Conservation (phyloP, 2,888 invertebrate genomes). For the Drosophila cyrtoloma region DNA sequence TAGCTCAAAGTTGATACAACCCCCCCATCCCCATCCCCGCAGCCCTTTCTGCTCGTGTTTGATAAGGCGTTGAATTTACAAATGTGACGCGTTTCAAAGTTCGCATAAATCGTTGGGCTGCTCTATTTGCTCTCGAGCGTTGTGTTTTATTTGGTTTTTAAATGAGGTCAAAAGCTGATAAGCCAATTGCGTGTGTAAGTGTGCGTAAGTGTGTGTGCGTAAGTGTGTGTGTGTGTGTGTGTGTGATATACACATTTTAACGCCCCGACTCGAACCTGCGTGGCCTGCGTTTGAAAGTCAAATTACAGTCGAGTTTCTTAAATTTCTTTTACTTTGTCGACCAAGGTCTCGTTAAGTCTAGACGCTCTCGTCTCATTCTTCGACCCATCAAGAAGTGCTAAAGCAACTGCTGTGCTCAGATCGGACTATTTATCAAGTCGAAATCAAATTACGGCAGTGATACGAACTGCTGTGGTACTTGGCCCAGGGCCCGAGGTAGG, state of each 20-base stretch:
- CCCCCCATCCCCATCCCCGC: background rate
- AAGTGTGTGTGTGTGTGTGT: background rate
- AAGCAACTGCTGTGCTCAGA: slow-evolving; percentile 44
- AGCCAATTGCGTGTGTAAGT: slow-evolving; percentile 30
- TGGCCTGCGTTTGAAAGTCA: slow-evolving; percentile 46
- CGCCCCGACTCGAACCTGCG: slow-evolving; percentile 56
- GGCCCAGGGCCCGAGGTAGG: slow-evolving; percentile 24
- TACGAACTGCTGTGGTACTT: slow-evolving; percentile 14
- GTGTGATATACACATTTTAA: slow-evolving; percentile 46
- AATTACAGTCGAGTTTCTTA: slow-evolving; percentile 35
- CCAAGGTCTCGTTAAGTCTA: slow-evolving; percentile 58
- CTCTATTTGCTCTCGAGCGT: slow-evolving; percentile 62
- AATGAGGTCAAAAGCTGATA: slow-evolving; percentile 81
- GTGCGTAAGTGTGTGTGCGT: background rate
- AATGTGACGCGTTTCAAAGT: slow-evolving; percentile 65
- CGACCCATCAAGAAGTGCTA: slow-evolving; percentile 32
- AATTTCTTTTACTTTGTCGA: slow-evolving; percentile 5
- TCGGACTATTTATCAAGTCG: slow-evolving; percentile 56
- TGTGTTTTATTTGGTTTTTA: slow-evolving; percentile 76
- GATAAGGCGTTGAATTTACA: slow-evolving; percentile 46
- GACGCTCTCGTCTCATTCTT: slow-evolving; percentile 5
- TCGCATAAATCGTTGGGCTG: slow-evolving; percentile 61
- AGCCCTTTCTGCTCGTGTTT: slow-evolving; percentile 3
- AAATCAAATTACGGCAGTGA: slow-evolving; percentile 53
- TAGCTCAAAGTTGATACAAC: background rate